Conservation (phyloP, 2,113 vertebrate species). For the Eurypyga helias region DNA sequence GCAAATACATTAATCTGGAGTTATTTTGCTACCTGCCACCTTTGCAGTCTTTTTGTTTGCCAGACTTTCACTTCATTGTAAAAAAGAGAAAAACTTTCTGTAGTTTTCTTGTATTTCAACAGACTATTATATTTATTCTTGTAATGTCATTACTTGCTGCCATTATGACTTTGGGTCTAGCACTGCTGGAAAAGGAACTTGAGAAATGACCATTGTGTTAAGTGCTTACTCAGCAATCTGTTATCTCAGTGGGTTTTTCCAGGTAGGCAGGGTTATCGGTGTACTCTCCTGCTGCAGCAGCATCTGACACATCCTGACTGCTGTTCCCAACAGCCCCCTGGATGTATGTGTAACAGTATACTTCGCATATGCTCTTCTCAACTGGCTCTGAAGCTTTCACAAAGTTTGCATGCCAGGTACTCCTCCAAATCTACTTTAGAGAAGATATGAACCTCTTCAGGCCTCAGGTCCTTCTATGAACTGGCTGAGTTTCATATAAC, state of each 20-base stretch:
- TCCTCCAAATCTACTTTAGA: neutral
- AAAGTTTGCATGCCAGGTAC: neutral
- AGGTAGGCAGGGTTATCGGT: fast-evolving
- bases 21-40: neutral
- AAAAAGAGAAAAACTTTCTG: neutral
- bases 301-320: neutral
- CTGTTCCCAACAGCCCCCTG: neutral
- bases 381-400: neutral
- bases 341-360: neutral
- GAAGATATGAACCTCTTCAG: neutral
- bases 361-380: neutral
- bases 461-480: neutral
- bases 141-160: neutral
- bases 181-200: neutral
- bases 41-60: neutral
- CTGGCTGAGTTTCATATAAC: neutral
- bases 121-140: neutral
- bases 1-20: neutral
- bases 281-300: too few relatives aligned
- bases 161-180: neutral
- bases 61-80: neutral
- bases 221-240: neutral
- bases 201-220: neutral
- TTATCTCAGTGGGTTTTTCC: neutral
- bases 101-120: neutral